Conservation (phyloP, 2,888 invertebrate species). For the Melinaea marsaeus region DNA sequence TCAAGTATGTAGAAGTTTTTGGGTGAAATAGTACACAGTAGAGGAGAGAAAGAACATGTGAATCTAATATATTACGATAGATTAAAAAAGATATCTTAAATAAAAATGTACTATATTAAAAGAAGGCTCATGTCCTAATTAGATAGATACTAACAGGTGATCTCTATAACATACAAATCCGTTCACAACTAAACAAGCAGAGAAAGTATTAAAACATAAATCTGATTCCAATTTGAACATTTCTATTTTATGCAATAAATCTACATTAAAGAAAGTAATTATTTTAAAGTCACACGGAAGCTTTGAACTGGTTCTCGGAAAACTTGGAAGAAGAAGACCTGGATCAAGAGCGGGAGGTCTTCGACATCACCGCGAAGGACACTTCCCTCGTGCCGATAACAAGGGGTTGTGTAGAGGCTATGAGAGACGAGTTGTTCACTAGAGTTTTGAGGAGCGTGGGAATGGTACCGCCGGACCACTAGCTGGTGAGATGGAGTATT, state of each 20-base stretch:
- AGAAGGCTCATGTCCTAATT: too few relatives aligned
- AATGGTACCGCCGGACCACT: slow-evolving; percentile 82
- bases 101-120: too few relatives aligned
- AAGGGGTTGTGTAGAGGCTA: slow-evolving; percentile 82
- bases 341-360: slow-evolving; percentile 82
- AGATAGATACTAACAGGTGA: too few relatives aligned
- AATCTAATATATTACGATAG: too few relatives aligned
- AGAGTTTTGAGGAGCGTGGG: slow-evolving; percentile 84
- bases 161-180: too few relatives aligned
- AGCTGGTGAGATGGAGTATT: slow-evolving; percentile 70
- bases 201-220: not conserved
- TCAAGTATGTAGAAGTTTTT: too few relatives aligned
- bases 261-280: not conserved
- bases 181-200: too few relatives aligned
- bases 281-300: slow-evolving; percentile 66
- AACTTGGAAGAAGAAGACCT: slow-evolving; percentile 85
- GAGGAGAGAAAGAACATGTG: too few relatives aligned
- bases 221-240: not conserved
- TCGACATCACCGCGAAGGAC: slow-evolving; percentile 81
- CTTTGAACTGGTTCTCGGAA: slow-evolving; percentile 86
- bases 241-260: too few relatives aligned
- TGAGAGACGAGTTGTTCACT: slow-evolving; percentile 84
- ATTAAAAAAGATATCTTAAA: too few relatives aligned
- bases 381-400: slow-evolving; percentile 89
- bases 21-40: too few relatives aligned